Base-by-base conservation (phyloP, 1,140 invertebrate species). In the Drosophila santomea region DNA sequence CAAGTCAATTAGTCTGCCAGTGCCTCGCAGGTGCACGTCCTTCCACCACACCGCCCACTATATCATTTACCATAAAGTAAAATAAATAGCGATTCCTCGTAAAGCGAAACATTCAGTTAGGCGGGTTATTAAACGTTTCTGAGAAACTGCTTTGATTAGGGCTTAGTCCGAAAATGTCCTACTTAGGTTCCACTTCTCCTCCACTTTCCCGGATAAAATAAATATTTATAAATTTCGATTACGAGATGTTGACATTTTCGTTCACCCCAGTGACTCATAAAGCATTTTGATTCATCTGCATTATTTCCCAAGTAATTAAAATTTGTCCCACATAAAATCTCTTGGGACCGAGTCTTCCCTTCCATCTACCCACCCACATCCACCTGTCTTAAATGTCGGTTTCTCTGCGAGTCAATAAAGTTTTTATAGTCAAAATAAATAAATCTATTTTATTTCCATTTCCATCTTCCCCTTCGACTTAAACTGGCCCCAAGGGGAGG, bases 1-100 rank as follows among this genome's bases (percentile, higher is more conserved):
- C 50, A 85, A 77, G 62, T 69, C 81, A 85, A 59, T 80, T 80
- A 75, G 57, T 63, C 44, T 43, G 20, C 54, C 43, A 62, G 63
- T 54, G 48, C 58, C 56, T 28, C 52, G 8, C 57, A 58, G 56
- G 20, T 15, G 38, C 11, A 25, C 36, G 11, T 25, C 23, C 35
- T 45, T 44, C n/a, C 25, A 39, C 35, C 7, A 6, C 14, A 12
- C 14, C 28, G 14, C 28, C 28, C 39, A 0, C 52, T 1, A 39
- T 10, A 41, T 17, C 20, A 25, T 44, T 47, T 48, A 15, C 14
- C 54, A 43, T 41, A 14, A 32, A 69, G 57, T 48, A 39, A 57
- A 57, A 71, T 56, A 41, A 57, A 23, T 36, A 25, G 20, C 15
- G 8, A 39, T 71, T 57, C 44, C 51, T 20, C 36, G 67, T 28